Conservation (phyloP, 2,797 vertebrate genomes). For the Semotilus atromaculatus region DNA sequence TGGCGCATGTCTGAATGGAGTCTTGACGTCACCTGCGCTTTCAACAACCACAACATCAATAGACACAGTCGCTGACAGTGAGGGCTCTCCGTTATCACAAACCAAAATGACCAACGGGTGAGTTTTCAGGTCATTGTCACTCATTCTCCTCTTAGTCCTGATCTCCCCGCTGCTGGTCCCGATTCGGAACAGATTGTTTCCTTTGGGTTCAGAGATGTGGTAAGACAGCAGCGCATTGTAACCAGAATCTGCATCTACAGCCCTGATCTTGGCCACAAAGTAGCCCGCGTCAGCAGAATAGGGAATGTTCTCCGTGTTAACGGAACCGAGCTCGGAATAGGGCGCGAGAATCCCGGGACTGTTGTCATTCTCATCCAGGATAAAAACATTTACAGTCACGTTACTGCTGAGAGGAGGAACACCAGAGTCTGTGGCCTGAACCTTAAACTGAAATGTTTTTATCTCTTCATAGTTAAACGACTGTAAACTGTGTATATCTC, state of each 20-base stretch:
- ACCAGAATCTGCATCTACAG: constrained; percentile 86
- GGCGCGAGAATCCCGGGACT: constrained; percentile 84
- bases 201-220: constrained; percentile 80
- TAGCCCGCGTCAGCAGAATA: constrained; percentile 82
- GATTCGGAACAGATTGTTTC: constrained; percentile 82
- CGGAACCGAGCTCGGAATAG: constrained; percentile 76
- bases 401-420: constrained; percentile 83
- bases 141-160: constrained; percentile 85
- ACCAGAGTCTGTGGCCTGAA: constrained; percentile 85
- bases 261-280: constrained; percentile 89
- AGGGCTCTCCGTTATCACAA: constrained; percentile 84
- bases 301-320: constrained; percentile 82
- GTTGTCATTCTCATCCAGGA: constrained; percentile 87
- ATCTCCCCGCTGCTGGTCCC: constrained; percentile 86
- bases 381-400: constrained; percentile 81
- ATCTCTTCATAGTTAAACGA: constrained; percentile 88
- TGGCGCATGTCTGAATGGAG: constrained; percentile 77
- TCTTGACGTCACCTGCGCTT: constrained; percentile 79
- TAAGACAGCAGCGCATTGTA: constrained; percentile 89
- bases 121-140: constrained; percentile 78
- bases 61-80: constrained; percentile 82
- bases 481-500: constrained; percentile 80
- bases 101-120: constrained; percentile 84
- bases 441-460: constrained; percentile 82
- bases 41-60: constrained; percentile 85